These are phyloP conservation scores for Amphiprion ocellaris DNA, from an alignment of 2,113 vertebrate genomes.

Conservation along the genomic window DNA sequence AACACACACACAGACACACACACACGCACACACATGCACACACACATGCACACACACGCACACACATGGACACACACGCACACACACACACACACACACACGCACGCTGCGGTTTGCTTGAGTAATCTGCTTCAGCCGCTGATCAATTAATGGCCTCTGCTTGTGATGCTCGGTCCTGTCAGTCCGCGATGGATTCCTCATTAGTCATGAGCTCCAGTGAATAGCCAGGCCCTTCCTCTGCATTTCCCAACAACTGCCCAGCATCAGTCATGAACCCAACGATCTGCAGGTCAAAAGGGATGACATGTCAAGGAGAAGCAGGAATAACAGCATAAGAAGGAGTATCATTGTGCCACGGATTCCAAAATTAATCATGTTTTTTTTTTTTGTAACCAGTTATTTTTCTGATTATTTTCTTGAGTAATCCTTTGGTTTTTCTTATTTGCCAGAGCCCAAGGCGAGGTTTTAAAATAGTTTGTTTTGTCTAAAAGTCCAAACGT, in stretches of 20 bases:
- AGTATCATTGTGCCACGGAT: not conserved
- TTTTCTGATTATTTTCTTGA: too few relatives aligned
- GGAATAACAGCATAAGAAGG: not conserved
- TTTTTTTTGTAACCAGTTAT: too few relatives aligned
- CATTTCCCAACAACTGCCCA: constrained; percentile 33
- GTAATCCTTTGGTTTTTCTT: too few relatives aligned
- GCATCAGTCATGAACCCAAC: constrained; percentile 41
- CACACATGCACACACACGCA: constrained; percentile 51
- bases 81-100: constrained; percentile 55
- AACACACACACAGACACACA: constrained; percentile 50
- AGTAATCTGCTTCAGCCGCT: constrained; percentile 70
- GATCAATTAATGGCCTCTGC: constrained; percentile 78
- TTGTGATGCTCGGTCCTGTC: constrained; percentile 64
- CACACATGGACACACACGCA: constrained; percentile 19
- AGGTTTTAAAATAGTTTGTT: too few relatives aligned
- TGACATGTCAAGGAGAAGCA: constrained; percentile 15
- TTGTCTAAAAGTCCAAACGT: too few relatives aligned
- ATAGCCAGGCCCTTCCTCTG: constrained; percentile 45
- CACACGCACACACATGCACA: constrained; percentile 49
- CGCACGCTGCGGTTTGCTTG: constrained; percentile 43
- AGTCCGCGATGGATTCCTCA: constrained; percentile 75
- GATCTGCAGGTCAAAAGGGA: constrained; percentile 21
- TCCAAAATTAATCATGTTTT: too few relatives aligned
- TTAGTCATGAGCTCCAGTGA: constrained; percentile 68
- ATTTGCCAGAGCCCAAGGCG: too few relatives aligned